Evolutionary conservation across 1,140 invertebrate species (phyloP).

Genomic region (Phenacoccus solenopsis): DNA sequence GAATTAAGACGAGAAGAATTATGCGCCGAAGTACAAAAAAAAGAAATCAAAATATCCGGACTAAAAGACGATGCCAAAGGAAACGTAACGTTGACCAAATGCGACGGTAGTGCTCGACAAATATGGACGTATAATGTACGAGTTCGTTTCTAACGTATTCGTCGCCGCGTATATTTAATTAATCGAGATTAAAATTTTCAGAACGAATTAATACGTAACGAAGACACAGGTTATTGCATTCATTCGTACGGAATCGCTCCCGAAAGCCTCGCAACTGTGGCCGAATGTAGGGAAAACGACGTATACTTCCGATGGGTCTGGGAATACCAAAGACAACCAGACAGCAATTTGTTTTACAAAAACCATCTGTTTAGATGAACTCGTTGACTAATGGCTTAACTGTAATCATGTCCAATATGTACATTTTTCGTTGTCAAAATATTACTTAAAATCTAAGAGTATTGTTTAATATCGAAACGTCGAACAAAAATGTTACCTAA

Average conservation of each 20-base stretch:
- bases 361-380: not conserved
- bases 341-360: not conserved
- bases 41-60: not conserved
- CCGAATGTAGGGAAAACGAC: not conserved
- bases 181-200: not conserved
- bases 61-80: not conserved
- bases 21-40: slow-evolving; percentile 43
- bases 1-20: slow-evolving; percentile 62
- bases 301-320: not conserved
- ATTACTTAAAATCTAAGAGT: too few species aligned
- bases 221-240: not conserved
- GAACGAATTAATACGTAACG: not conserved
- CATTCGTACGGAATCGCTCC: not conserved
- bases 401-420: too few species aligned
- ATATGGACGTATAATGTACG: not conserved
- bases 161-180: too few species aligned
- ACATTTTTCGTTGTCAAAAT: not conserved
- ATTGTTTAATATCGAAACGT: too few species aligned
- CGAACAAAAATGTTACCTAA: not conserved
- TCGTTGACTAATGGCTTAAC: too few species aligned
- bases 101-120: not conserved
- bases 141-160: too few species aligned
- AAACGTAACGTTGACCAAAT: not conserved
- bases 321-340: not conserved
- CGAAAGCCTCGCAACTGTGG: not conserved